These are phyloP conservation scores for Sphaeridia pumilis DNA, from an alignment of 2,888 invertebrate genomes.

Conservation along the genomic window DNA sequence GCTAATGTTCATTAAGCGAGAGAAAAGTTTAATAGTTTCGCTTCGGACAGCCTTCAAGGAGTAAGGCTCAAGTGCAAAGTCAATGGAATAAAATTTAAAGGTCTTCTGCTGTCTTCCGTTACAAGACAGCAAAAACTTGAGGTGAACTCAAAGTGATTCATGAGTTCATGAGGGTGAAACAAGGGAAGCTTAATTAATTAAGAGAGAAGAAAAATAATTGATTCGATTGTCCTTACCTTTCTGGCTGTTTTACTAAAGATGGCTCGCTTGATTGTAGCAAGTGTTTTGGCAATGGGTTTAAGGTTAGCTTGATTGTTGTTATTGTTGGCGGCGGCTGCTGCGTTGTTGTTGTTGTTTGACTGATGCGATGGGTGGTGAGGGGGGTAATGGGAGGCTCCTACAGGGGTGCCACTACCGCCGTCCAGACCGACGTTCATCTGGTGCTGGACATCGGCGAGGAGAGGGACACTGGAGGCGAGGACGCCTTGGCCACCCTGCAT, in stretches of 20 bases:
- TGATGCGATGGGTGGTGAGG: not conserved
- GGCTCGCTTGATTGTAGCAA: conserved; percentile 34
- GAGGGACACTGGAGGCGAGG: conserved; percentile 30
- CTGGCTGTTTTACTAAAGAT: conserved; percentile 36
- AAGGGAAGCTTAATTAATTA: not conserved
- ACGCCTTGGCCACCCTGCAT: conserved; percentile 19
- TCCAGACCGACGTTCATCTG: conserved; percentile 24
- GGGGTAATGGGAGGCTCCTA: conserved; percentile 6
- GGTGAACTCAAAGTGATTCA: not conserved
- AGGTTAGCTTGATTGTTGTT: conserved; percentile 26
- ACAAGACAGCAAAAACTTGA: not conserved
- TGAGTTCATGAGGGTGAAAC: not conserved
- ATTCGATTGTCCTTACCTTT: conserved; percentile 23
- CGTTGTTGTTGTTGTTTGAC: conserved; percentile 10
- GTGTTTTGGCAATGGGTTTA: conserved; percentile 36
- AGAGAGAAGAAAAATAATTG: not conserved
- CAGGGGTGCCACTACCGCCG: not conserved
- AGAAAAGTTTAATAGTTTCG: too few species aligned
- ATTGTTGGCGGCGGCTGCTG: not conserved
- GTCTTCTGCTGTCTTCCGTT: too few species aligned
- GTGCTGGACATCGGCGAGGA: conserved; percentile 32
- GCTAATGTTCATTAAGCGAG: too few species aligned
- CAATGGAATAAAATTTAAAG: too few species aligned
- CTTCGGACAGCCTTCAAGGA: too few species aligned
- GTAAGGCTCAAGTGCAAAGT: too few species aligned